Conservation (phyloP, 2,797 vertebrate species). For the Diplodus sargus region DNA sequence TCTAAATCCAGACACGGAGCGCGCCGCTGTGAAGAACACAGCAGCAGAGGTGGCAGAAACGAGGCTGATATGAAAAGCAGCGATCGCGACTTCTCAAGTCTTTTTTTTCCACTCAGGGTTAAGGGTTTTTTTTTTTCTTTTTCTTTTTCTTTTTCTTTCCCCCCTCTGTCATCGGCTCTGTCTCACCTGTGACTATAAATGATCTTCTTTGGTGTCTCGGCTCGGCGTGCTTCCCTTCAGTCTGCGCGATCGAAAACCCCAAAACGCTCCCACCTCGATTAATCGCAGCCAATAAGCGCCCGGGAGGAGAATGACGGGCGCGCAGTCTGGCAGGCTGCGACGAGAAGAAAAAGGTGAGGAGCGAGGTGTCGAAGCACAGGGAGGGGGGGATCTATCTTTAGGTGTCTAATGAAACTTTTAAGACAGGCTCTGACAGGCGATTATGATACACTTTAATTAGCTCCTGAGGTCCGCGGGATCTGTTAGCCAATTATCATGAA, state of each 20-base stretch:
- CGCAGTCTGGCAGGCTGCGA: conserved; percentile 46
- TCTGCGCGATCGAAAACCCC: conserved; percentile 47
- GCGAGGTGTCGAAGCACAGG: conserved; percentile 63
- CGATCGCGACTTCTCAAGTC: neutral
- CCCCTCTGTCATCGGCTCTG: neutral
- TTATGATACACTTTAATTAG: conserved; percentile 80
- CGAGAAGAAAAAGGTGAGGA: conserved; percentile 73
- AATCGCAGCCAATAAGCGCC: conserved; percentile 58
- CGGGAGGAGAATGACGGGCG: neutral
- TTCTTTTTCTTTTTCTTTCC: neutral
- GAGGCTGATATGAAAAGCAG: neutral
- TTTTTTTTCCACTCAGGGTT: conserved; percentile 12
- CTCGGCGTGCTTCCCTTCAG: conserved; percentile 33
- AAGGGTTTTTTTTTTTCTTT: conserved; percentile 14
- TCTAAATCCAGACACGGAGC: conserved; percentile 27
- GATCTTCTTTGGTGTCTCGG: conserved; percentile 45
- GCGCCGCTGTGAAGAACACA: conserved; percentile 20
- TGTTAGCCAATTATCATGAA: conserved; percentile 66
- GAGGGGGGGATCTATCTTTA: conserved; percentile 78
- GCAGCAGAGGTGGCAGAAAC: conserved; percentile 2
- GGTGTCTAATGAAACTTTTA: conserved; percentile 66
- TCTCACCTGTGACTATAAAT: conserved; percentile 47
- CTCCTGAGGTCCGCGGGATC: conserved; percentile 46
- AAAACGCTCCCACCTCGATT: conserved; percentile 58
- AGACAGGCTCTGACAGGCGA: conserved; percentile 69